Conservation (phyloP, 2,797 vertebrate species). For the Lindbergichthys nudifrons region DNA sequence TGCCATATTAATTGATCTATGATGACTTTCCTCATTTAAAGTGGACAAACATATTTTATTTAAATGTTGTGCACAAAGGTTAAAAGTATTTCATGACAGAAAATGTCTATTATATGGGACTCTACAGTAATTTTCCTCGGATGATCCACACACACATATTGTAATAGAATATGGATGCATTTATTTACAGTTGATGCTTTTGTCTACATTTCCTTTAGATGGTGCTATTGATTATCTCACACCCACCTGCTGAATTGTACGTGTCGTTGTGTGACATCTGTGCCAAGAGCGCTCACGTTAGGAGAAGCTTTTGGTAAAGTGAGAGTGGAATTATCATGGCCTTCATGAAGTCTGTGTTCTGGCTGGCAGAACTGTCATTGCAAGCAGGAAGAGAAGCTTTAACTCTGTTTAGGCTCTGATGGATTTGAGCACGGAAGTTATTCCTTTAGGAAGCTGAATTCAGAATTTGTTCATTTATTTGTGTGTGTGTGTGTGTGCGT, state of each 20-base stretch:
- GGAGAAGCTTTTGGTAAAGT: conserved; percentile 23
- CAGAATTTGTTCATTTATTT: background rate
- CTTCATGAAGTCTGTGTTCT: conserved; percentile 43
- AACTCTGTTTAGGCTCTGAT: conserved; percentile 12
- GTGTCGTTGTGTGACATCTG: conserved; percentile 16
- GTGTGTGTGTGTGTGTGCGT: background rate
- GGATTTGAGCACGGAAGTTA: conserved; percentile 9
- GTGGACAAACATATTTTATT: background rate
- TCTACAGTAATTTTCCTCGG: no score
- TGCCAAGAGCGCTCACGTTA: conserved; percentile 23
- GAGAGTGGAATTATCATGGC: conserved; percentile 25
- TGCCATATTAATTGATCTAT: background rate
- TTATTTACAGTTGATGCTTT: background rate
- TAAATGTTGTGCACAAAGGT: background rate
- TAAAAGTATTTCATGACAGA: no score
- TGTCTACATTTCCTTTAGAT: conserved; percentile 9
- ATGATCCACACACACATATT: no score
- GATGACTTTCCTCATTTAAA: conserved; percentile 7
- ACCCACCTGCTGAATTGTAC: conserved; percentile 2
- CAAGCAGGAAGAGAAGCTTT: conserved; percentile 21
- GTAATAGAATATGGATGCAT: no score
- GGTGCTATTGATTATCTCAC: background rate
- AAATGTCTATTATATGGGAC: no score
- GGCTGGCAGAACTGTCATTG: conserved; percentile 37
- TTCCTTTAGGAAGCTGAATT: background rate